Conservation (phyloP, 2,888 invertebrate species). For the Oxyscelio sp. region DNA sequence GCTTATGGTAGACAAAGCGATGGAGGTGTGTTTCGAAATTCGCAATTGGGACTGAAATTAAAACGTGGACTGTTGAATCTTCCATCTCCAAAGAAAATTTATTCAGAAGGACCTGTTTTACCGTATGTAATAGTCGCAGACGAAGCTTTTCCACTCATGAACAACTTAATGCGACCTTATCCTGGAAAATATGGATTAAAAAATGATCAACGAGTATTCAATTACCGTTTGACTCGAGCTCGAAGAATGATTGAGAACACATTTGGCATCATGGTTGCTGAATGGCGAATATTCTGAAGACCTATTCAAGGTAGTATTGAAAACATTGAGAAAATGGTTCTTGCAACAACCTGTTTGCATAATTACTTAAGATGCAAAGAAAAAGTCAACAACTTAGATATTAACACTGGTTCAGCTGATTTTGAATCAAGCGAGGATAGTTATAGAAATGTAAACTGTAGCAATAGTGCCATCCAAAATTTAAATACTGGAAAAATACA, state of each 20-base stretch:
- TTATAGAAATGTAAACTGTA: background rate
- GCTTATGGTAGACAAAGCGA: constrained; percentile 24
- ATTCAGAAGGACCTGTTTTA: background rate
- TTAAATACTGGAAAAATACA: background rate
- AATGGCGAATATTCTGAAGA: constrained; percentile 22
- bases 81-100: background rate
- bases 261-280: background rate
- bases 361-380: background rate
- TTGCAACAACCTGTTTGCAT: background rate
- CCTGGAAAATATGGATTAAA: constrained; percentile 12
- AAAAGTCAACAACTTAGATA: background rate
- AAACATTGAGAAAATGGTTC: constrained; percentile 4
- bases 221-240: constrained; percentile 9
- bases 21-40: constrained; percentile 16
- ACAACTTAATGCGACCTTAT: constrained; percentile 20
- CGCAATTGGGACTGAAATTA: background rate
- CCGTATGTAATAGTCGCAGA: constrained; percentile 5
- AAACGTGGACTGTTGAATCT: background rate
- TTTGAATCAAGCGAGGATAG: background rate
- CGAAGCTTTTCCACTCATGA: constrained; percentile 16
- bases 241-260: constrained; percentile 14
- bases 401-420: background rate
- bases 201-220: background rate
- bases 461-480: background rate
- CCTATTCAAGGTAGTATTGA: background rate